phyloP scores from a whole-genome alignment of 2,113 vertebrate genomes.

The Laticauda colubrina region DNA sequence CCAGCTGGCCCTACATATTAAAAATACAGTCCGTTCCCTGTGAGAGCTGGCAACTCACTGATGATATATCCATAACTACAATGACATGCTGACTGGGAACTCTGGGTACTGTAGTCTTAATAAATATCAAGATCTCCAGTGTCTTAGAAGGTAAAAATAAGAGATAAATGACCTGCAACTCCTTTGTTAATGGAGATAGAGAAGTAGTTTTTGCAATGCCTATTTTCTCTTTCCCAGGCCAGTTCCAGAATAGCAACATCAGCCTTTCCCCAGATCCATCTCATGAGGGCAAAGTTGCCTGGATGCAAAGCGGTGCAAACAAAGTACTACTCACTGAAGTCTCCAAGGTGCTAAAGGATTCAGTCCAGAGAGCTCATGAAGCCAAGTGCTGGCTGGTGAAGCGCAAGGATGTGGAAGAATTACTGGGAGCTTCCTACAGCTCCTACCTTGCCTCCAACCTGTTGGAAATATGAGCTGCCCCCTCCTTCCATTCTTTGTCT shows the following conservation, averaged over 20 bases:
- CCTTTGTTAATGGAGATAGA: neutral
- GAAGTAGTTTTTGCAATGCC: neutral
- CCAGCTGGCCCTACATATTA: neutral
- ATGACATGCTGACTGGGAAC: neutral
- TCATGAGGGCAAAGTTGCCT: conserved; percentile 46
- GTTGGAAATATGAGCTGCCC: conserved; percentile 1
- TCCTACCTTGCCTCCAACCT: conserved; percentile 69
- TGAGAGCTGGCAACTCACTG: neutral
- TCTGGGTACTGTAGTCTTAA: neutral
- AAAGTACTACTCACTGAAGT: conserved; percentile 67
- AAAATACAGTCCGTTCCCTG: neutral
- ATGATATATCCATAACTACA: neutral
- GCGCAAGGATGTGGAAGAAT: conserved; percentile 64
- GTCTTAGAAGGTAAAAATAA: neutral
- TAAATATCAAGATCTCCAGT: neutral
- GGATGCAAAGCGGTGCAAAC: conserved; percentile 60
- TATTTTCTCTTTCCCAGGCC: conserved; percentile 7
- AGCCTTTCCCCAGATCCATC: neutral
- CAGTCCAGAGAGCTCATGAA: conserved; percentile 59
- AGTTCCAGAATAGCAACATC: neutral
- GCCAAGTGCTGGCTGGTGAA: conserved; percentile 79
- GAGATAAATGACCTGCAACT: neutral
- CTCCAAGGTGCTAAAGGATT: conserved; percentile 76
- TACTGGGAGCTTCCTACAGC: conserved; percentile 73
- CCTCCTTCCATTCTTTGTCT: neutral